These are phyloP conservation scores for Drosophila flavopinicola DNA, from an alignment of 2,888 invertebrate species.

Conservation along the genomic window DNA sequence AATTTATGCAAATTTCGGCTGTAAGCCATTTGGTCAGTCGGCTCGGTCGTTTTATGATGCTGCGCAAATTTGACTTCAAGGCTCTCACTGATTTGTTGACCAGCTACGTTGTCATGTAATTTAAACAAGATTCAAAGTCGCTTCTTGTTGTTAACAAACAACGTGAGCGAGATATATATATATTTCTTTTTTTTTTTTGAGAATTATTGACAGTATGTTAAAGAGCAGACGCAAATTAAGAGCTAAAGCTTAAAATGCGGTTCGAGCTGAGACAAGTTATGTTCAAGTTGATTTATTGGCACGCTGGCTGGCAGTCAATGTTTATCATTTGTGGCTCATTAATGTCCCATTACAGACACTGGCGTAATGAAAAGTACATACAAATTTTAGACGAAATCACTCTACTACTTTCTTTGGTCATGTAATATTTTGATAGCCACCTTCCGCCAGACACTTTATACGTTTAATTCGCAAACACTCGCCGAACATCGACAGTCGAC, in stretches of 20 bases:
- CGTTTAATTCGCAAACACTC: constrained; percentile 49
- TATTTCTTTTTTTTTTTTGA: too few species aligned
- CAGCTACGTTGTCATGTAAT: constrained; percentile 24
- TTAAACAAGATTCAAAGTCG: constrained; percentile 11
- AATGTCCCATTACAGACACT: constrained; percentile 16
- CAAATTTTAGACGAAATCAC: constrained; percentile 32
- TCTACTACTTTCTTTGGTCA: constrained; percentile 25
- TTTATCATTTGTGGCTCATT: constrained; percentile 28
- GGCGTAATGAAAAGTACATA: constrained; percentile 58
- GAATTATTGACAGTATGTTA: constrained; percentile 28
- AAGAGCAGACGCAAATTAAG: not conserved
- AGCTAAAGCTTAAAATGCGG: not conserved
- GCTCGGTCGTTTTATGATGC: constrained; percentile 10
- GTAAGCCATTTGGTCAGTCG: constrained; percentile 52
- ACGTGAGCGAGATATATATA: constrained; percentile 6
- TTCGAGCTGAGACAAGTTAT: too few species aligned
- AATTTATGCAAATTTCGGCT: constrained; percentile 66
- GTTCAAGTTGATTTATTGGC: too few species aligned
- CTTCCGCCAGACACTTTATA: constrained; percentile 1
- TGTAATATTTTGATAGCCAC: constrained; percentile 48
- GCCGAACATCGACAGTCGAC: constrained; percentile 13
- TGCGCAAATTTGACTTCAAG: constrained; percentile 49
- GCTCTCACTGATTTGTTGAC: constrained; percentile 46
- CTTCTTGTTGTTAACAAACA: constrained; percentile 14
- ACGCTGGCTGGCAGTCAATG: constrained; percentile 7